These are phyloP conservation scores for Staurois parvus DNA, from an alignment of 2,797 vertebrate species.

Conservation along the genomic window DNA sequence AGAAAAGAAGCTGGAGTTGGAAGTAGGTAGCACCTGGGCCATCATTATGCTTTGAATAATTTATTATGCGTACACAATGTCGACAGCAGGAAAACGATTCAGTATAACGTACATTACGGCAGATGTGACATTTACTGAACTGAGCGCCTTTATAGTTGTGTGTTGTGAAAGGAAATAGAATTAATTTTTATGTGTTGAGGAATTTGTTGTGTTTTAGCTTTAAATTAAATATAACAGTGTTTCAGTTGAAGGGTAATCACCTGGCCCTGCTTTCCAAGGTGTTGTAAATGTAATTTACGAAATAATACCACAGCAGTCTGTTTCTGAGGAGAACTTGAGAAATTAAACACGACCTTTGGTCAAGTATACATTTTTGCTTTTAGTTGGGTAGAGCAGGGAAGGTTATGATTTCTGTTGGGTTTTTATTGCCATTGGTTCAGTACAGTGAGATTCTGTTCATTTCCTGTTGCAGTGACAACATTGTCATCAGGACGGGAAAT, in stretches of 20 bases:
- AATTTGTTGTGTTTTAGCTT: neutral
- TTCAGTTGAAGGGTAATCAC: neutral
- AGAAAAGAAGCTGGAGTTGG: neutral
- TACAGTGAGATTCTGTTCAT: neutral
- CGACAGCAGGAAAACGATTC: neutral
- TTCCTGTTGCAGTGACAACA: neutral
- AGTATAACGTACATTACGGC: neutral
- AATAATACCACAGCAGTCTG: neutral
- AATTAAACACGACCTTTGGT: neutral
- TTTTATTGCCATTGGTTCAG: neutral
- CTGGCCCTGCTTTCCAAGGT: neutral
- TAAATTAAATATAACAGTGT: neutral
- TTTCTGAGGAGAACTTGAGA: neutral
- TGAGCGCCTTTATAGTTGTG: neutral
- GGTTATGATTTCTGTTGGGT: neutral
- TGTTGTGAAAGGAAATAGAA: neutral
- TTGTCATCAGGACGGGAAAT: neutral
- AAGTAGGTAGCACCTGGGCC: conserved; percentile 15
- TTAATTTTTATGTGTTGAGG: neutral
- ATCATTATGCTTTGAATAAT: conserved; percentile 30
- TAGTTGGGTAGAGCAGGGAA: neutral
- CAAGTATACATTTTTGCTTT: neutral
- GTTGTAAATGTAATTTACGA: neutral
- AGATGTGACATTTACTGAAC: conserved; percentile 19
- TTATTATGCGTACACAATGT: conserved; percentile 10